These are phyloP conservation scores for Caranx ignobilis DNA, from an alignment of 2,113 vertebrate genomes.

Conservation along the genomic window DNA sequence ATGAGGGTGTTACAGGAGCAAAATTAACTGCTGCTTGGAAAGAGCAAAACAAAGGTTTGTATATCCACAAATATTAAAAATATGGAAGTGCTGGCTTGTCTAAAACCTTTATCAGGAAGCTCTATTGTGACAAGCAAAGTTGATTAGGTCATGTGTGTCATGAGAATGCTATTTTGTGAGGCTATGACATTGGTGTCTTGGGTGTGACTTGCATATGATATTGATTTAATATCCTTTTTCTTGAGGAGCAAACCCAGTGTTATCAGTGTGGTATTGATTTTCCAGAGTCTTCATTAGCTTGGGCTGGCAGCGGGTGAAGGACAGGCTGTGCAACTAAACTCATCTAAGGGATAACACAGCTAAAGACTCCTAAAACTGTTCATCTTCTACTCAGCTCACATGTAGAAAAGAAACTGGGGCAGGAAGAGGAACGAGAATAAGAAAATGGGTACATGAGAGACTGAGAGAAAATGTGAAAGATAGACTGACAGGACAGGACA, in stretches of 20 bases:
- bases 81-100: not conserved
- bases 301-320: conserved; percentile 31
- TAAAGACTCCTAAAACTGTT: not conserved
- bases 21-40: no score
- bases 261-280: conserved; percentile 57
- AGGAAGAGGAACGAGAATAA: conserved; percentile 36
- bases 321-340: conserved; percentile 22
- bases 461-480: conserved; percentile 22
- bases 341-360: conserved; percentile 29
- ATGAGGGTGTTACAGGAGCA: not conserved
- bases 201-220: conserved; percentile 26
- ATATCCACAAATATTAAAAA: not conserved
- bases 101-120: not conserved
- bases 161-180: not conserved
- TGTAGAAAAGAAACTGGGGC: conserved; percentile 31
- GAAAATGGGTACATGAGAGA: conserved; percentile 22
- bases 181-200: conserved; percentile 1
- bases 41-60: not conserved
- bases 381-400: conserved; percentile 4
- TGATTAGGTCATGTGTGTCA: not conserved
- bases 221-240: conserved; percentile 35
- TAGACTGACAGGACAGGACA: not conserved
- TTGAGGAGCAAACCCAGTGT: not conserved
- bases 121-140: not conserved
- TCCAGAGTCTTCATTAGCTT: conserved; percentile 3